Evolutionary conservation across 2,888 invertebrate genomes (phyloP), one percentile per base, ranked within the genome.

Genomic region (Brassicogethes aeneus): DNA sequence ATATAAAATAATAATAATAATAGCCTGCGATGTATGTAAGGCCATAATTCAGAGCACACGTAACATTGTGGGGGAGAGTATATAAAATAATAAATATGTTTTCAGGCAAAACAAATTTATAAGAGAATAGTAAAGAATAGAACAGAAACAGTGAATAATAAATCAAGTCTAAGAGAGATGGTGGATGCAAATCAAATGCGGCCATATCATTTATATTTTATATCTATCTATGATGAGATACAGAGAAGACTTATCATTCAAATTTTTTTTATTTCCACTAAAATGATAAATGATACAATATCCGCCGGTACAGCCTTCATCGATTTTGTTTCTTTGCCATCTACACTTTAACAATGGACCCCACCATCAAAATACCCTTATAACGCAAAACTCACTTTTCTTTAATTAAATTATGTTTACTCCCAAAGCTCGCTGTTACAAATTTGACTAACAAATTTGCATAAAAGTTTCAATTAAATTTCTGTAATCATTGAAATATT

Each of bases 191-290:
- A 58, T 53, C 57, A 55, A 41, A 41, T 39, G 41, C 41, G 55
- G 55, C 54, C 54, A 51, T 57, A 60, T 60, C 59, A 60, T 60
- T 59, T 60, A 60, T 60, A 59, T 59, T 59, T 60, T 60, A 55
- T 59, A 58, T 59, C 60, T 59, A 58, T 60, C 57, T 58, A 54
- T 56, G 60, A 60, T 57, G 59, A 60, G 57, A 59, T 59, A 58
- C 53, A 50, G 53, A 52, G 48, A 50, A 53, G 54, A 47, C 57
- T 54, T 57, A 58, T 59, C 55, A 55, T 58, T 58, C 51, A 52
- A 54, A 42, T 54, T 50, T 48, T 47, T 46, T 47, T 48, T 44
- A 17, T 44, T 40, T 49, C 43, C 46, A 45, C 43, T 37, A 31
- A 37, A 37, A 37, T 37, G 37, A 37, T 37, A 37, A 37, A 37